Evolutionary conservation across 2,797 vertebrate species (phyloP), one percentile per base, ranked within the genome.

Genomic region (Sarcoramphus papa): DNA sequence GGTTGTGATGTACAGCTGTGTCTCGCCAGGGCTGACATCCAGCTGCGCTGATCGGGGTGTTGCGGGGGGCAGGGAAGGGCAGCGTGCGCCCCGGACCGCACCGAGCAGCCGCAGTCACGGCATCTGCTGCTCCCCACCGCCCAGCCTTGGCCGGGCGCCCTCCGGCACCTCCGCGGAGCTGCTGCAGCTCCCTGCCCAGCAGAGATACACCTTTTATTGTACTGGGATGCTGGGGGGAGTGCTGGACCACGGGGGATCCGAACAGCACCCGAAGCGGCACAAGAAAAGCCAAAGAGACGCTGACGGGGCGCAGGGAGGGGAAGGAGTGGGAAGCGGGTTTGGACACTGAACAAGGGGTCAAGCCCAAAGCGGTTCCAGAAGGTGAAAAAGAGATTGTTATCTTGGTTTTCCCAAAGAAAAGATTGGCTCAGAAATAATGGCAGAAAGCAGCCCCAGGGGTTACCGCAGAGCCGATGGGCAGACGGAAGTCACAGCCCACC

Each of bases 391-490:
- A 30, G 10, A 3, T 31, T 63, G 24, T 56, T 25, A 35, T 12
- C 65, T 35, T 31, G 35, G 9, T 72, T 88, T 79, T 56, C 75
- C 24, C 31, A 10, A 40, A 35, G 35, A 11, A n/a, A 23, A 76
- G 31, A 18, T 11, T 5, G 3, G 14, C 25, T 56, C 57, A 18
- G 35, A 63, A 54, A 22, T 28, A 48, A 40, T 2, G 1, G 24
- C 23, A 70, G 48, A 28, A 56, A 54, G 56, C 56, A 69, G 64
- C 64, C 33, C 56, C 12, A 31, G 18, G 18, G 18, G 27, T 35
- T 35, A 12, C 25, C 1, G 0, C 17, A 14, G 67, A 41, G 11
- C 28, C 2, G 17, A 7, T 6, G 37, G 48, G 74, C 41, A 10
- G 40, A 45, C 9, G 41, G 33, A 15, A 30, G 25, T 10, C 65